Percentiles rank a stretch among this genome's conserved stretches.
These are phyloP conservation scores for Argyrosomus regius DNA, from an alignment of 2,797 vertebrate genomes.

Conservation along the genomic window DNA sequence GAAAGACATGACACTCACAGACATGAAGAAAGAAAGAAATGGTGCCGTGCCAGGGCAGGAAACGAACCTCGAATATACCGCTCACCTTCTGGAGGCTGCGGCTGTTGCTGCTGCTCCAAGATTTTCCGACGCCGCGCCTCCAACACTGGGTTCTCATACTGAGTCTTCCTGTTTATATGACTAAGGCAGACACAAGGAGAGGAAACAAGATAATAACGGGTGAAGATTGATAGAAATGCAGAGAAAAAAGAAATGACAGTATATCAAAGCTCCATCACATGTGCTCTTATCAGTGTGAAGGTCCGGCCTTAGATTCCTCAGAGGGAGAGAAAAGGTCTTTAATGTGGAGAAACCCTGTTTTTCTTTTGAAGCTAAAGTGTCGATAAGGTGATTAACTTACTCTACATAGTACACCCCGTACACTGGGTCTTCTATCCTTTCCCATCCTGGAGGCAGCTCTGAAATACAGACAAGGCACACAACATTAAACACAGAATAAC, in stretches of 20 bases:
- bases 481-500: conserved; percentile 28
- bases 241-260: neutral
- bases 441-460: conserved; percentile 99
- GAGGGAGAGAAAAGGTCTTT: conserved; percentile 10
- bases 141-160: conserved; percentile 97
- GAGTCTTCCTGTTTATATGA: conserved; percentile 99
- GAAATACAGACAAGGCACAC: conserved; percentile 74
- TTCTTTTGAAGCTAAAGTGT: conserved; percentile 12
- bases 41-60: conserved; percentile 84
- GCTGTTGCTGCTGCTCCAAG: conserved; percentile 85
- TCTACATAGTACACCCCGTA: conserved; percentile 99
- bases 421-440: conserved; percentile 98
- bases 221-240: conserved; percentile 20
- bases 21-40: conserved; percentile 86
- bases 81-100: conserved; percentile 90
- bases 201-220: neutral
- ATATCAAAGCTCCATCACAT: neutral
- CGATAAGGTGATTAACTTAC: conserved; percentile 87
- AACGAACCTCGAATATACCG: conserved; percentile 89
- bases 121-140: conserved; percentile 97
- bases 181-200: conserved; percentile 76
- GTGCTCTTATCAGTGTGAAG: neutral
- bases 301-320: neutral
- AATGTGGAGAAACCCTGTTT: conserved; percentile 1
- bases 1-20: conserved; percentile 73